These are phyloP conservation scores for Molorchus minor DNA, from an alignment of 2,888 invertebrate species.

Conservation along the genomic window DNA sequence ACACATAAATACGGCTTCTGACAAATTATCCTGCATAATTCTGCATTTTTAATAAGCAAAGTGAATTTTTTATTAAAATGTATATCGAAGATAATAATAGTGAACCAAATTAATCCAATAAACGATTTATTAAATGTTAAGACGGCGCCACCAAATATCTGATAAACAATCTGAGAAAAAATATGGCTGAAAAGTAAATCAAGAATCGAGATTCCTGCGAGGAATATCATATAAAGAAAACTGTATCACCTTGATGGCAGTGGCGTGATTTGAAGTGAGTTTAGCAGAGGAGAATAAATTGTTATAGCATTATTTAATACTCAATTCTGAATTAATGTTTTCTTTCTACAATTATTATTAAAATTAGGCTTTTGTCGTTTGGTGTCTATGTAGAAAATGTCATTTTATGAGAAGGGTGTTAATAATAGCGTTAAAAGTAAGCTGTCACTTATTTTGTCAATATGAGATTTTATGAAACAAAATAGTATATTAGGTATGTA, in stretches of 20 bases:
- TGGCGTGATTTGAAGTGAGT: slow-evolving; percentile 15
- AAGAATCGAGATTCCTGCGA: slow-evolving; percentile 38
- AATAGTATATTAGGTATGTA: too few species aligned
- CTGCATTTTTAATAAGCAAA: slow-evolving; percentile 1
- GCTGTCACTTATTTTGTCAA: too few species aligned
- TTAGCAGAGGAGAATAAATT: background rate
- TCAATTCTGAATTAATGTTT: too few species aligned
- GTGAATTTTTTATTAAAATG: slow-evolving; percentile 13
- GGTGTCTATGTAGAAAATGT: too few species aligned
- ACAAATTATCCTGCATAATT: slow-evolving; percentile 9
- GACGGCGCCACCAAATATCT: slow-evolving; percentile 51
- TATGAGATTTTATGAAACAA: too few species aligned
- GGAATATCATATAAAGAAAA: slow-evolving; percentile 49
- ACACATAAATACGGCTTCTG: too few species aligned
- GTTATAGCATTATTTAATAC: too few species aligned
- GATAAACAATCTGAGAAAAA: slow-evolving; percentile 47
- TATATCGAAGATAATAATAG: slow-evolving; percentile 31
- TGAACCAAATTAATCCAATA: slow-evolving; percentile 34
- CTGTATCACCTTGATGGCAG: slow-evolving; percentile 54
- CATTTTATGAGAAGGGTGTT: too few species aligned
- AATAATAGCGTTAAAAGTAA: too few species aligned
- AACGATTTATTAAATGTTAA: slow-evolving; percentile 55
- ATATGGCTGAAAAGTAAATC: slow-evolving; percentile 37
- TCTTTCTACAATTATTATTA: too few species aligned
- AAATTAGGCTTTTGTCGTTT: too few species aligned